Evolutionary conservation across 2,113 vertebrate genomes (phyloP).

Genomic region (Osmerus mordax): DNA sequence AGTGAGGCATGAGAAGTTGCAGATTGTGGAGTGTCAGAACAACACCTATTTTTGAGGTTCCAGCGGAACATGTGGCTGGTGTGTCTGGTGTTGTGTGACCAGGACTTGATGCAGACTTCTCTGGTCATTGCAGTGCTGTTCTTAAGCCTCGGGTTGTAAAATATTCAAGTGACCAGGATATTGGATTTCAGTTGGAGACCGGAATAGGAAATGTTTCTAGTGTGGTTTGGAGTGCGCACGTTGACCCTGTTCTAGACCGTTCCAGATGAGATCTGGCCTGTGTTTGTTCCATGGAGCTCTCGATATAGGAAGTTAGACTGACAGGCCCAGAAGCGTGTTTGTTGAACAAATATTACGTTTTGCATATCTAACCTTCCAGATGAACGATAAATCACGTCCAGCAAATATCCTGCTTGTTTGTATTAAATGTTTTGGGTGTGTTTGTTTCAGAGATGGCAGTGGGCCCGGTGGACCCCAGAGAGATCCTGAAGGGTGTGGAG

Average conservation of each 20-base stretch:
- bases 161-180: not conserved
- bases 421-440: slow-evolving; percentile 12
- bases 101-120: not conserved
- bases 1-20: not conserved
- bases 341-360: not conserved
- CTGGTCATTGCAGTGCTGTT: not conserved
- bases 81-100: not conserved
- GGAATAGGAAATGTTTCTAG: not conserved
- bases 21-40: slow-evolving; percentile 5
- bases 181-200: not conserved
- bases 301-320: not conserved
- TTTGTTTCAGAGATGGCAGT: slow-evolving; percentile 82
- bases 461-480: slow-evolving; percentile 88
- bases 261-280: not conserved
- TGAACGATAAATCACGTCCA: not conserved
- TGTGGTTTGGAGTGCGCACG: not conserved
- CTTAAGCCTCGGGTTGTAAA: not conserved
- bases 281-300: slow-evolving; percentile 44
- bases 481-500: slow-evolving; percentile 90
- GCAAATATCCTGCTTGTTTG: not conserved
- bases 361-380: not conserved
- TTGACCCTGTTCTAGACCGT: not conserved
- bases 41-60: not conserved
- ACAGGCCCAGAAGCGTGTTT: slow-evolving; percentile 19
- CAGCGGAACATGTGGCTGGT: not conserved